These are phyloP conservation scores for Lepisosteus oculatus DNA, from an alignment of 2,113 vertebrate species.

Conservation along the genomic window DNA sequence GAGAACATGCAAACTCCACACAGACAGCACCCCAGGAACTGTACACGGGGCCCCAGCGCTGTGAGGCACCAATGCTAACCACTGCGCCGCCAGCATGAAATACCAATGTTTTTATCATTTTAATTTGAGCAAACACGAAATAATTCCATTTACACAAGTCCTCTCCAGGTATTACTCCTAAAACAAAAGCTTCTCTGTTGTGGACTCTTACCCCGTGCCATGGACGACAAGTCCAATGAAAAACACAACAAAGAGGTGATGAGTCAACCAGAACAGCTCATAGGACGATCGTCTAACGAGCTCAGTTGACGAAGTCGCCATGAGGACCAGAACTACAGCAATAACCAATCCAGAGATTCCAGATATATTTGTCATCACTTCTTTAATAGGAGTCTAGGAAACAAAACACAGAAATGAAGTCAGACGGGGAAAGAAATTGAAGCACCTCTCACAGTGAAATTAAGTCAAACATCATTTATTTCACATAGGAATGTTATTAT, in stretches of 20 bases:
- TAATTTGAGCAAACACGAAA: too few relatives aligned
- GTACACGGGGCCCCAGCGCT: too few relatives aligned
- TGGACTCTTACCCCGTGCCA: slow-evolving; percentile 66
- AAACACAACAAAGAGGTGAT: slow-evolving; percentile 69
- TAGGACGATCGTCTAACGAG: slow-evolving; percentile 63
- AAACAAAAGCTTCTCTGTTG: not conserved
- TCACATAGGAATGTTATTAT: too few relatives aligned
- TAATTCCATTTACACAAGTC: too few relatives aligned
- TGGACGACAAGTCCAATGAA: slow-evolving; percentile 66
- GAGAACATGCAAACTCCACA: too few relatives aligned
- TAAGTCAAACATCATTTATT: too few relatives aligned
- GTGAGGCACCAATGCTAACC: too few relatives aligned
- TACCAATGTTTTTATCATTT: too few relatives aligned
- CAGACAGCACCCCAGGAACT: too few relatives aligned
- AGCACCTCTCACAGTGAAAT: too few relatives aligned
- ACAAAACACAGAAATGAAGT: slow-evolving; percentile 12
- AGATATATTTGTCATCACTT: slow-evolving; percentile 55
- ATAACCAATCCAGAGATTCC: slow-evolving; percentile 68
- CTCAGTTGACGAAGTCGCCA: slow-evolving; percentile 70
- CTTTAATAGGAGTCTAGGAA: slow-evolving; percentile 52
- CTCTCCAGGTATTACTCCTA: not conserved
- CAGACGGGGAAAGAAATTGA: not conserved
- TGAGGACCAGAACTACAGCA: slow-evolving; percentile 65
- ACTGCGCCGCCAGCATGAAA: too few relatives aligned
- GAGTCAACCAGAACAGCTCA: slow-evolving; percentile 75